A percentile compares a stretch with the other conserved stretches of the same genome.
Evolutionary conservation across 2,113 vertebrate species (phyloP).

Genomic region (Nesogale talazaci): DNA sequence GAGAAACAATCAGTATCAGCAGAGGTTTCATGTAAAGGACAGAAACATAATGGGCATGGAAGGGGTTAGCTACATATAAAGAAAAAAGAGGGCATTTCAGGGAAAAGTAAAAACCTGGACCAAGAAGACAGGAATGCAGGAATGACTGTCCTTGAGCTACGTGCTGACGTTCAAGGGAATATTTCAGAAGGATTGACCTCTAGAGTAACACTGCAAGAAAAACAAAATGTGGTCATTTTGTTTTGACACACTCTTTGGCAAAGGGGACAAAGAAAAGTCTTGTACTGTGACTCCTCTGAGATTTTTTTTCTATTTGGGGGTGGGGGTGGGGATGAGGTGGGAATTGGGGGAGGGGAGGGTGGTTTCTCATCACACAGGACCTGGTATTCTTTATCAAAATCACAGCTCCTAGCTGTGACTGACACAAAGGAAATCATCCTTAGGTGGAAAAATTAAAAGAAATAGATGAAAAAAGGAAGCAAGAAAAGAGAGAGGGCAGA

Average conservation of each 20-base stretch:
- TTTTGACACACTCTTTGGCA: conserved; percentile 48
- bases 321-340: too few species aligned
- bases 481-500: background rate
- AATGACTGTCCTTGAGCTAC: conserved; percentile 32
- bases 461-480: background rate
- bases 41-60: background rate
- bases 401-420: background rate
- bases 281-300: conserved; percentile 22
- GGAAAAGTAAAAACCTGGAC: conserved; percentile 14
- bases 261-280: conserved; percentile 1
- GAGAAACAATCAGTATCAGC: background rate
- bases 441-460: background rate
- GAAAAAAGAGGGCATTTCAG: background rate
- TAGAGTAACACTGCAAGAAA: conserved; percentile 54
- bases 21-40: background rate
- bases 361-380: conserved; percentile 30
- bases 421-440: background rate
- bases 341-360: too few species aligned
- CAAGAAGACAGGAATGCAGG: conserved; percentile 45
- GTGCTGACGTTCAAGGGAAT: conserved; percentile 59
- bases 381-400: conserved; percentile 31
- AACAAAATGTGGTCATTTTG: conserved; percentile 54
- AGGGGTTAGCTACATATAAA: background rate
- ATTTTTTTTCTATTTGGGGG: background rate
- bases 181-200: conserved; percentile 53